Conservation (phyloP, 37 sponge, comb jelly and placozoan species). For the Haliclona indistincta region DNA sequence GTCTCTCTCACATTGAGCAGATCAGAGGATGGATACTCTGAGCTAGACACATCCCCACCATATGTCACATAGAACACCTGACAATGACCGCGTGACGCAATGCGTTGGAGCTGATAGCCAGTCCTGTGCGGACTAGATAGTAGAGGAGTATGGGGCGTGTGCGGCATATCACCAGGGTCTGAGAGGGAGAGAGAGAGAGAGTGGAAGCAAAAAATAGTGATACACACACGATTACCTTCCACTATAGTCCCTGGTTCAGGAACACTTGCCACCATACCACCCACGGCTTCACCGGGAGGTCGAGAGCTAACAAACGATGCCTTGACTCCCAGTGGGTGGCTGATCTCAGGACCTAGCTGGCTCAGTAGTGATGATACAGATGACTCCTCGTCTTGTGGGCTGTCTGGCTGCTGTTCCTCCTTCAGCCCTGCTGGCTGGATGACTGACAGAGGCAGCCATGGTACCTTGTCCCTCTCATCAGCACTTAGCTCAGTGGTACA, state of each 20-base stretch:
- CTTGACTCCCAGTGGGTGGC: constrained; percentile 6
- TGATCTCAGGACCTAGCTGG: constrained; percentile 22
- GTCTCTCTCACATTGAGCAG: no score
- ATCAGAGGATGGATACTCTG: background rate
- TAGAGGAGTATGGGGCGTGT: background rate
- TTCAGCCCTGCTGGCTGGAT: constrained; percentile 16
- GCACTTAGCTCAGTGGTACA: constrained; percentile 26
- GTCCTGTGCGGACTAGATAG: no score
- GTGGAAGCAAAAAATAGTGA: background rate
- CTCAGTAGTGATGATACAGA: constrained; percentile 3
- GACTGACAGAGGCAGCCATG: constrained; percentile 73
- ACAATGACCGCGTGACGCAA: constrained; percentile 83
- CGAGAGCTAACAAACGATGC: background rate
- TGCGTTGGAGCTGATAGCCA: constrained; percentile 67
- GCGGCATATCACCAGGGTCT: background rate
- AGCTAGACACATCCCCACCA: constrained; percentile 27
- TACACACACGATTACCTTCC: background rate
- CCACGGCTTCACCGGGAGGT: constrained; percentile 66
- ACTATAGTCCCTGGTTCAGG: background rate
- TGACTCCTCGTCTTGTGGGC: background rate
- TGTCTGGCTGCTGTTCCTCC: background rate
- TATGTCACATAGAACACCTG: constrained; percentile 75
- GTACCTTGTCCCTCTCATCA: constrained; percentile 22
- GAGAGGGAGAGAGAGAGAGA: background rate
- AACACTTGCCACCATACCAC: constrained; percentile 63